A percentile compares a stretch with the other conserved stretches of the same genome.
Conservation (phyloP, 2,113 vertebrate species). For the Glaucomys volans region DNA sequence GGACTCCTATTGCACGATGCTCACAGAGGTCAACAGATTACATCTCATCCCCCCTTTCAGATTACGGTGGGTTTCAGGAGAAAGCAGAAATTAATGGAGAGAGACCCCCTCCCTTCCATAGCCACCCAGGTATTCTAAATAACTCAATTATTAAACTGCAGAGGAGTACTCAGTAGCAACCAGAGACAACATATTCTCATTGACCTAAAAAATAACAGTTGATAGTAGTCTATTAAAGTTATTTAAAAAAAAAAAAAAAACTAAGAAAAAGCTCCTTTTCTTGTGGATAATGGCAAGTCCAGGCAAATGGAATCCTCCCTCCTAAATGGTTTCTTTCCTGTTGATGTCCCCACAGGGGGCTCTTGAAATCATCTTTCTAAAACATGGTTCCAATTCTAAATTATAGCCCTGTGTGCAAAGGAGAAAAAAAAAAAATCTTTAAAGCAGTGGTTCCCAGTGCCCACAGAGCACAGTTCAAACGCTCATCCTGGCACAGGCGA, state of each 20-base stretch:
- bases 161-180: background rate
- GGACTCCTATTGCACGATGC: background rate
- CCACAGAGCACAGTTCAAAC: background rate
- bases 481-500: background rate
- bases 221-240: background rate
- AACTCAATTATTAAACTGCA: background rate
- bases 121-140: background rate
- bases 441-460: background rate
- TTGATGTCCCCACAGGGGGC: background rate
- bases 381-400: background rate
- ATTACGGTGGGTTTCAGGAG: background rate
- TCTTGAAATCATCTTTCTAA: constrained; percentile 17
- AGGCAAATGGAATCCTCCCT: background rate
- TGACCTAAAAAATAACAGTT: background rate
- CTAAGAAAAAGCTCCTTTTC: constrained; percentile 18
- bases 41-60: background rate
- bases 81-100: background rate
- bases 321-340: background rate
- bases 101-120: background rate
- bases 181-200: background rate
- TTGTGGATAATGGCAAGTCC: background rate
- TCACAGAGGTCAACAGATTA: background rate
- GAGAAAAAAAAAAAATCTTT: background rate
- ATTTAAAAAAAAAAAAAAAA: background rate
- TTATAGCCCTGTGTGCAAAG: background rate